A percentile compares a stretch with the other conserved stretches of the same genome.
phyloP scores from a whole-genome alignment of 2,113 vertebrate genomes.

The Nansenia antarctica region DNA sequence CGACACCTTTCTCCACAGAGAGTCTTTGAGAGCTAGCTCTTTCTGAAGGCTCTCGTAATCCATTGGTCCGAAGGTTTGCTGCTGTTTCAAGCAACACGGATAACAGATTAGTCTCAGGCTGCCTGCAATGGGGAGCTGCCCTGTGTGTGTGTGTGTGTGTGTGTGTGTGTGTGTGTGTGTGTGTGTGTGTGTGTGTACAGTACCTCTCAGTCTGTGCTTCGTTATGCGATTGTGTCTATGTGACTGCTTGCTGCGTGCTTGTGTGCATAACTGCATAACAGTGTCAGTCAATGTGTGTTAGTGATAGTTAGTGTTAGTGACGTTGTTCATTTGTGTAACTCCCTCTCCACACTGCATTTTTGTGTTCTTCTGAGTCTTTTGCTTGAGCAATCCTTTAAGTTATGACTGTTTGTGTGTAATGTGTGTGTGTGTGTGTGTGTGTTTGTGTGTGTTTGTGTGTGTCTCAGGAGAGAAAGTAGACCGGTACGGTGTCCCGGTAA shows the following conservation, averaged over 20 bases:
- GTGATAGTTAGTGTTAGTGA: too few relatives aligned
- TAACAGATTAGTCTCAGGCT: conserved; percentile 86
- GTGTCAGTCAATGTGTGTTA: not conserved
- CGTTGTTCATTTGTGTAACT: too few relatives aligned
- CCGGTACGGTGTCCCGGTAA: too few relatives aligned
- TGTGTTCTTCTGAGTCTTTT: too few relatives aligned
- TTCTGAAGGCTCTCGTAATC: conserved; percentile 98
- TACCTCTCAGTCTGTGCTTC: not conserved
- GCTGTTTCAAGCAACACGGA: conserved; percentile 95
- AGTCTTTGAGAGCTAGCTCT: conserved; percentile 97
- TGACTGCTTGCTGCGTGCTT: not conserved
- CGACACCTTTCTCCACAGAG: conserved; percentile 96
- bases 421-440: too few relatives aligned
- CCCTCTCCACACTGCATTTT: too few relatives aligned
- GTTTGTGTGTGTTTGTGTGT: too few relatives aligned
- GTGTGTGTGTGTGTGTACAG: not conserved
- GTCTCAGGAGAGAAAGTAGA: too few relatives aligned
- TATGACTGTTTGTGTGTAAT: too few relatives aligned
- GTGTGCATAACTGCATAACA: too few relatives aligned
- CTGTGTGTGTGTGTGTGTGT: conserved; percentile 7
- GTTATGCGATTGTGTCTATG: not conserved
- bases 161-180: conserved; percentile 10
- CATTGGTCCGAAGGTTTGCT: conserved; percentile 89
- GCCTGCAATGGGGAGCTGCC: not conserved
- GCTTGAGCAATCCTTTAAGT: too few relatives aligned